These are phyloP conservation scores for Rhabdophis nuchalis DNA, from an alignment of 2,797 vertebrate genomes.

Conservation along the genomic window DNA sequence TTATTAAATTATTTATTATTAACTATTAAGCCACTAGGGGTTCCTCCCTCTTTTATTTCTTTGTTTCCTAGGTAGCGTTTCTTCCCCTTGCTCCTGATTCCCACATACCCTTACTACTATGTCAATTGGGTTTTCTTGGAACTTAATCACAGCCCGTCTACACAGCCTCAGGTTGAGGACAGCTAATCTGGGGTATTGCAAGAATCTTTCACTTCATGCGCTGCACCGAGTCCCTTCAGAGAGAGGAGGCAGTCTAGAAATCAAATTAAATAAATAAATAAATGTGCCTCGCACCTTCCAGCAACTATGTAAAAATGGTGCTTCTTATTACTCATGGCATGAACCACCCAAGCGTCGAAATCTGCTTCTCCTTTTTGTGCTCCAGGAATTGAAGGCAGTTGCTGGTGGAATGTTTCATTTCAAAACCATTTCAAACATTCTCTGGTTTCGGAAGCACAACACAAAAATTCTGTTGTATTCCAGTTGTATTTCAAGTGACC, in stretches of 20 bases:
- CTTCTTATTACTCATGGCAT: neutral
- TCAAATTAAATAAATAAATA: too few relatives aligned
- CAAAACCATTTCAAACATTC: constrained; percentile 10
- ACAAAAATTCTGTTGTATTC: neutral
- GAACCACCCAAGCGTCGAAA: neutral
- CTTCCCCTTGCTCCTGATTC: neutral
- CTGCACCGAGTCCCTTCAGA: too few relatives aligned
- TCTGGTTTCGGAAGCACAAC: neutral
- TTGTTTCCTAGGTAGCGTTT: neutral
- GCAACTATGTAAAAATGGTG: neutral
- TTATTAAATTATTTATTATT: too few relatives aligned
- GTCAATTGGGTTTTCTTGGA: neutral
- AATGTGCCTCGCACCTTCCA: neutral
- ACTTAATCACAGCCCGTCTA: neutral
- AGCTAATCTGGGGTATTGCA: neutral
- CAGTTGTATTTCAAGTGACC: neutral
- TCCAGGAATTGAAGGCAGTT: neutral
- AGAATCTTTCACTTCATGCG: neutral
- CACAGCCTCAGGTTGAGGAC: neutral
- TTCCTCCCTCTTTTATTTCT: neutral
- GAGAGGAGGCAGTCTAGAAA: too few relatives aligned
- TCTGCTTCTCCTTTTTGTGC: neutral
- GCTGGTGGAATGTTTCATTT: constrained; percentile 22
- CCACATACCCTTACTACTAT: neutral
- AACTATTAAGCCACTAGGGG: neutral